These are phyloP conservation scores for Ceraclea dissimilis DNA, from an alignment of 2,888 invertebrate genomes.

Conservation along the genomic window DNA sequence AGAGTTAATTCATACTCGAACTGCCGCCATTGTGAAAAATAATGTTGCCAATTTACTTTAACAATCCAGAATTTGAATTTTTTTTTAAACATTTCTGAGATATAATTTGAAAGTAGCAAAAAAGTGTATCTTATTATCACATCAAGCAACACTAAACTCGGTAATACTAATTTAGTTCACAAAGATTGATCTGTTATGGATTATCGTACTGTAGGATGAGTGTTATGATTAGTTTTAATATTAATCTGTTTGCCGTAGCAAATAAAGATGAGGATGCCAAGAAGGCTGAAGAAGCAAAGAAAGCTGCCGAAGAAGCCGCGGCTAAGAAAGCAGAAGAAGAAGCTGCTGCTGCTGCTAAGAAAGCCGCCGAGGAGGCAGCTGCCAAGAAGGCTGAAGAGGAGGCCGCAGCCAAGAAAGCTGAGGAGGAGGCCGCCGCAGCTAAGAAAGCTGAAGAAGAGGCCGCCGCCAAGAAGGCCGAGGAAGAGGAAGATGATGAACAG, in stretches of 20 bases:
- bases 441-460: slow-evolving; percentile 30
- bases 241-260: background rate
- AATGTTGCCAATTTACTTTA: no score
- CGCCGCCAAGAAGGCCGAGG: slow-evolving; percentile 33
- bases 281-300: slow-evolving; percentile 6
- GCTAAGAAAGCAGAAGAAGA: slow-evolving; percentile 8
- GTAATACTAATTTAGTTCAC: no score
- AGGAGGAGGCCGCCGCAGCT: slow-evolving; percentile 26
- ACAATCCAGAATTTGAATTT: no score
- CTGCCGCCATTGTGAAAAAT: no score
- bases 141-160: no score
- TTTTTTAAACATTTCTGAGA: no score
- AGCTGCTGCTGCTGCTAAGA: slow-evolving; percentile 5
- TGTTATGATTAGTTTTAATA: no score
- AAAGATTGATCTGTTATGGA: no score
- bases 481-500: slow-evolving; percentile 27
- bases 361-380: slow-evolving; percentile 26
- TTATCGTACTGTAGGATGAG: no score
- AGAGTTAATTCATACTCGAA: no score
- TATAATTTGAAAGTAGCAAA: no score
- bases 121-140: no score
- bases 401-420: slow-evolving; percentile 6
- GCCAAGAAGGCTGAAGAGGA: slow-evolving; percentile 8
- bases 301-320: slow-evolving; percentile 8
- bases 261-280: slow-evolving; percentile 7